These are phyloP conservation scores for Salpingus planirostris DNA, from an alignment of 2,888 invertebrate genomes.

Conservation along the genomic window DNA sequence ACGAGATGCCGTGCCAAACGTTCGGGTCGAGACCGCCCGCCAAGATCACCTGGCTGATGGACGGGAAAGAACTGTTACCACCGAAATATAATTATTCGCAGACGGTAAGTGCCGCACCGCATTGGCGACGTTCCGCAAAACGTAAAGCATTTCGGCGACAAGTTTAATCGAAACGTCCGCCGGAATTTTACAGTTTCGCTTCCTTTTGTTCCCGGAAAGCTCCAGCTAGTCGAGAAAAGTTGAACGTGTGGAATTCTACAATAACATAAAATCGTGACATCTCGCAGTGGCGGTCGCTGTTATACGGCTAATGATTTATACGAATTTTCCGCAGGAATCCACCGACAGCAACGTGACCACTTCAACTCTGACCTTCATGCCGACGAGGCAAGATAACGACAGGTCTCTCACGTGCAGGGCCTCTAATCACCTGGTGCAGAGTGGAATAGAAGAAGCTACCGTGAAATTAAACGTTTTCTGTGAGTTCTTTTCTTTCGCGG, in stretches of 20 bases:
- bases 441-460: conserved; percentile 65
- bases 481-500: conserved; percentile 64
- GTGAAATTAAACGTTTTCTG: conserved; percentile 81
- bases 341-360: conserved; percentile 73
- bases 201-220: too few species aligned
- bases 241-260: too few species aligned
- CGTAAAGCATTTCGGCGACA: too few species aligned
- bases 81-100: conserved; percentile 43
- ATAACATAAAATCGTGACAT: too few species aligned
- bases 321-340: conserved; percentile 56
- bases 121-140: too few species aligned
- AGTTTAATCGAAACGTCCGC: too few species aligned
- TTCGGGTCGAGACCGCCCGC: conserved; percentile 81
- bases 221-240: too few species aligned
- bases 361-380: conserved; percentile 66
- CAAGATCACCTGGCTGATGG: conserved; percentile 78
- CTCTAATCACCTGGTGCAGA: conserved; percentile 64
- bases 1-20: conserved; percentile 74
- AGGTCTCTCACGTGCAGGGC: conserved; percentile 73
- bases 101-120: conserved; percentile 44
- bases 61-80: conserved; percentile 52
- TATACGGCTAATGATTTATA: too few species aligned
- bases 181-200: too few species aligned
- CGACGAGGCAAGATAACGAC: conserved; percentile 69
- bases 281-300: too few species aligned